Base-by-base conservation (phyloP, 2,113 vertebrate species). In the Leuciscus idus region DNA sequence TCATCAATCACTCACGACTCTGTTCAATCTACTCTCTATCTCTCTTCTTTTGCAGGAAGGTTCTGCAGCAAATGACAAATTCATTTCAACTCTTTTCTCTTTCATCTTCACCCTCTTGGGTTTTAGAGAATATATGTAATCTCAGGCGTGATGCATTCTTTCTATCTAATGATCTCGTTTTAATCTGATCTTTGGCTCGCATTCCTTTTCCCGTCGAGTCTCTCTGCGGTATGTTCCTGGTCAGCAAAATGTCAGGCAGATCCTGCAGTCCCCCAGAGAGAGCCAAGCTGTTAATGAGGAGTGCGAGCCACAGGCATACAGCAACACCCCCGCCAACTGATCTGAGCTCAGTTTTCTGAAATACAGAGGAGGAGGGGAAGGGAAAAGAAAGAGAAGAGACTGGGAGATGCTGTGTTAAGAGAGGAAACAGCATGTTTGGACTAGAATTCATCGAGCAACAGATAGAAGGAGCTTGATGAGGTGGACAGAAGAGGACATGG, bases 161-260 rank as follows among this genome's bases (percentile, higher is more conserved):
- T 83, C 28, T 80, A n/a, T 43, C 28, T 64, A 50, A 84, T 68
- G 30, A 66, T 79, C 82, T 64, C 43, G 50, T 55, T 50, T 74
- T 15, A 33, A 28, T 52, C 33, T n/a, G 46, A 64, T 64, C 23
- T 43, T 61, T 39, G 48, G 26, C 75, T 28, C 8, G 1, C 26
- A 61, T 39, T 80, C n/a, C 9, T 50, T 50, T 50, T 84, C 73
- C 61, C 28, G 2, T 11, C 11, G 2, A 28, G 62, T 39, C n/a
- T 66, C 64, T 88, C 33, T 43, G 62, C 43, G 19, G 33, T 26
- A 70, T 68, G 12, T 82, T 55, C 68, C 33, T 59, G 78, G 76
- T 79, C 83, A 83, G 36, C 81, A 62, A 82, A 81, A 64, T 84
- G 85, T 84, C 50, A 75, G 70, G 68, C 81, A 66, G 84, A 84